A percentile compares a stretch with the other conserved stretches of the same genome.
Conservation (phyloP, 2,888 invertebrate genomes). For the Sepioteuthis lessoniana region DNA sequence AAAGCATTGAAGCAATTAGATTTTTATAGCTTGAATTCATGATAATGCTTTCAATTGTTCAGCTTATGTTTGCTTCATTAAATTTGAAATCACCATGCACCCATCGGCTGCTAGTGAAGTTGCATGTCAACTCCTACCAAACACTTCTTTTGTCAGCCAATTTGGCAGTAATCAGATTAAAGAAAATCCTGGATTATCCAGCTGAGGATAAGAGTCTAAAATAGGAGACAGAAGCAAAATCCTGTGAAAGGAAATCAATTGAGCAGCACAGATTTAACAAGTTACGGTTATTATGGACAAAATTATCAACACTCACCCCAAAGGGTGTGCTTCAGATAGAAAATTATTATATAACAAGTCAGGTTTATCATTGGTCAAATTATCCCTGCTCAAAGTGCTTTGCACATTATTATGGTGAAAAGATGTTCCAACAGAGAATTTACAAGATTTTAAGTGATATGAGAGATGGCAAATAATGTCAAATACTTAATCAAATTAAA, state of each 20-base stretch:
- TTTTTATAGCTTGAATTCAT: constrained; percentile 40
- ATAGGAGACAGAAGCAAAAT: neutral
- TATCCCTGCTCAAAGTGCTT: too few relatives aligned
- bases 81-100: neutral
- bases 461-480: too few relatives aligned
- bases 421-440: too few relatives aligned
- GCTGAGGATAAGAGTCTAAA: neutral
- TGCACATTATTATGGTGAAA: too few relatives aligned
- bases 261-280: constrained; percentile 35
- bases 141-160: neutral
- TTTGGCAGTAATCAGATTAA: constrained; percentile 39
- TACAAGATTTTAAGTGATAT: too few relatives aligned
- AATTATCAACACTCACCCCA: neutral
- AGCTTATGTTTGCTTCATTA: constrained; percentile 46
- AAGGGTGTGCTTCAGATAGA: too few relatives aligned
- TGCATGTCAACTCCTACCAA: neutral
- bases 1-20: neutral
- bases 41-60: constrained; percentile 40
- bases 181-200: constrained; percentile 42
- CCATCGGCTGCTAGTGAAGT: neutral
- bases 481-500: neutral
- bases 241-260: constrained; percentile 42
- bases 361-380: too few relatives aligned
- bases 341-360: too few relatives aligned
- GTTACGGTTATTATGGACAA: neutral